Evolutionary conservation across 2,797 vertebrate species (phyloP).

Genomic region (Falco rusticolus): DNA sequence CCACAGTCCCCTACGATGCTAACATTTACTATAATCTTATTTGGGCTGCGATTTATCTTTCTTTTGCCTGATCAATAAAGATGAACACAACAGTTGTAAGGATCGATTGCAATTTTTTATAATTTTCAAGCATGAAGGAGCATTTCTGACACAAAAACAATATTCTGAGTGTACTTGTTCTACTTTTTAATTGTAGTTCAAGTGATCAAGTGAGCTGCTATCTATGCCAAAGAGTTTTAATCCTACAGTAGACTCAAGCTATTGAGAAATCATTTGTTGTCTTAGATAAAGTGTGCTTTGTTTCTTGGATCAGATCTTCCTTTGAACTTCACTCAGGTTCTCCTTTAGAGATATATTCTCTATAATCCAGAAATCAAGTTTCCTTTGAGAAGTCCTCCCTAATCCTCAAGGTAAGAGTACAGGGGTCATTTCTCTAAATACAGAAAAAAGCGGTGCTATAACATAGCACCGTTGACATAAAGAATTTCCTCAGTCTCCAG

Average conservation of each 20-base stretch:
- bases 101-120: conserved; percentile 90
- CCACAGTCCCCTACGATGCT: conserved; percentile 64
- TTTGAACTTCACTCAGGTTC: neutral
- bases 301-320: neutral
- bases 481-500: neutral
- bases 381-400: neutral
- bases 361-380: neutral
- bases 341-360: neutral
- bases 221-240: conserved; percentile 44
- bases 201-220: conserved; percentile 54
- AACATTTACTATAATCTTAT: conserved; percentile 78
- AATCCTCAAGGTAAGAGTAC: neutral
- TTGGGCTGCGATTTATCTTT: conserved; percentile 87
- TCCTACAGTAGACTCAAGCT: conserved; percentile 4
- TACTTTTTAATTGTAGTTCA: conserved; percentile 57
- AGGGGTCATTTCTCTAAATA: neutral
- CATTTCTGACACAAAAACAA: conserved; percentile 79
- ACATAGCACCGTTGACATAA: neutral
- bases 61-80: conserved; percentile 89
- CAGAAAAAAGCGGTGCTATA: neutral
- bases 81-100: conserved; percentile 89
- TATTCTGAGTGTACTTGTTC: conserved; percentile 60
- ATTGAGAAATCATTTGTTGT: conserved; percentile 64
- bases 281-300: neutral
- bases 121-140: conserved; percentile 78